These are phyloP conservation scores for Oxyruncus cristatus DNA, from an alignment of 2,113 vertebrate genomes.

Conservation along the genomic window DNA sequence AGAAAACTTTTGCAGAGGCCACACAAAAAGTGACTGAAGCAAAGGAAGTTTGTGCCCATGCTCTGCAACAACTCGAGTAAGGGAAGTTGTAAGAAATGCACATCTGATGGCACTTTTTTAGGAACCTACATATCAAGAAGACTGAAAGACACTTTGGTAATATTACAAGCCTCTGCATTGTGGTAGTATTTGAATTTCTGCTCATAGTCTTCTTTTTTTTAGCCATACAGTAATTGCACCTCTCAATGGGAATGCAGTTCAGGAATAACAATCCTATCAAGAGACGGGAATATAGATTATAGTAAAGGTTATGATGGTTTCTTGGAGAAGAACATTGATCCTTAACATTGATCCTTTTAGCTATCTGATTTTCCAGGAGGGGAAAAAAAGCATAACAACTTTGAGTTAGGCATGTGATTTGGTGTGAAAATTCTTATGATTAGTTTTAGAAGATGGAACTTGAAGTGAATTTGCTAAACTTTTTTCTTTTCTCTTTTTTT, in stretches of 20 bases:
- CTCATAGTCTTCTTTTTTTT: conserved; percentile 18
- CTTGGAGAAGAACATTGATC: background rate
- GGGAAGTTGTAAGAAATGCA: background rate
- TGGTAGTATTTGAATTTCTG: conserved; percentile 2
- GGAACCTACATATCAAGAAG: background rate
- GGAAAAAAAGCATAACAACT: background rate
- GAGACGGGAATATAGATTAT: conserved; percentile 11
- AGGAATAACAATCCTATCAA: conserved; percentile 13
- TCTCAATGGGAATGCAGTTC: background rate
- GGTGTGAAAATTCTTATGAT: conserved; percentile 4
- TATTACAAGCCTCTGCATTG: conserved; percentile 3
- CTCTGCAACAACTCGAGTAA: background rate
- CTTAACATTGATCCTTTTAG: conserved; percentile 37
- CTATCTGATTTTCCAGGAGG: background rate
- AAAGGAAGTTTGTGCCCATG: background rate
- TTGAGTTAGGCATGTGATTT: background rate
- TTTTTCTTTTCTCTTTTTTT: background rate
- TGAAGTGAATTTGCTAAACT: background rate
- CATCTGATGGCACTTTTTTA: background rate
- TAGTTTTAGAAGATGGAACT: conserved; percentile 1
- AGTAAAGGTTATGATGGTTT: conserved; percentile 43
- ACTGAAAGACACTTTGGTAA: conserved; percentile 7
- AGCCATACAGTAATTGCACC: conserved; percentile 11
- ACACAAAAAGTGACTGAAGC: background rate
- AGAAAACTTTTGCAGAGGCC: background rate